A percentile compares a stretch with the other conserved stretches of the same genome.
Evolutionary conservation across 1,140 invertebrate genomes (phyloP).

Genomic region (Ylistrum balloti): DNA sequence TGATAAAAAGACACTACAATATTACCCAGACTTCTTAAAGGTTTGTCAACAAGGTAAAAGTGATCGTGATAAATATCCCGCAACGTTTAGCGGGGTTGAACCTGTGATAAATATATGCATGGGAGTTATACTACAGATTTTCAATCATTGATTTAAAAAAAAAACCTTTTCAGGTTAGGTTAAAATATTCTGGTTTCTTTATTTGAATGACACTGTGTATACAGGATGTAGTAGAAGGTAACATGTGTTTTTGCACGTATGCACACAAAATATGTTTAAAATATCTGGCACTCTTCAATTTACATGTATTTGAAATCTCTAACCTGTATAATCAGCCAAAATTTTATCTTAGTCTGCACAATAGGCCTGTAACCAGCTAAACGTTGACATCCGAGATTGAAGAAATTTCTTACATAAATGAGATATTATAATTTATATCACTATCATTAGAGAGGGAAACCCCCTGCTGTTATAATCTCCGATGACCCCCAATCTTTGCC

Average conservation of each 20-base stretch:
- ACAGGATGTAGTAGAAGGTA: background rate
- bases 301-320: too few species aligned
- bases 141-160: background rate
- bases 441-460: too few species aligned
- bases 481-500: too few species aligned
- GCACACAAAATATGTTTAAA: background rate
- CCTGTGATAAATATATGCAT: too few species aligned
- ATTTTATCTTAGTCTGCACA: too few species aligned
- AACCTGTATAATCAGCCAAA: too few species aligned
- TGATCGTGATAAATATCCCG: background rate
- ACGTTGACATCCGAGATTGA: too few species aligned
- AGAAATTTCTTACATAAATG: too few species aligned
- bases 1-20: background rate
- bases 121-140: background rate
- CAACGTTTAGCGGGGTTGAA: background rate
- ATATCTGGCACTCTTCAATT: background rate
- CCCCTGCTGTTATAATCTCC: too few species aligned
- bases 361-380: too few species aligned
- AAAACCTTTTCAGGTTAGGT: background rate
- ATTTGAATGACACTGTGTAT: background rate
- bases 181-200: background rate
- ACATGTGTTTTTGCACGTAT: conserved; percentile 5
- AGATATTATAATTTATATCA: too few species aligned
- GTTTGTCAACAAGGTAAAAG: background rate
- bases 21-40: background rate